These are phyloP conservation scores for Gavialis gangeticus DNA, from an alignment of 2,113 vertebrate genomes.

Conservation along the genomic window DNA sequence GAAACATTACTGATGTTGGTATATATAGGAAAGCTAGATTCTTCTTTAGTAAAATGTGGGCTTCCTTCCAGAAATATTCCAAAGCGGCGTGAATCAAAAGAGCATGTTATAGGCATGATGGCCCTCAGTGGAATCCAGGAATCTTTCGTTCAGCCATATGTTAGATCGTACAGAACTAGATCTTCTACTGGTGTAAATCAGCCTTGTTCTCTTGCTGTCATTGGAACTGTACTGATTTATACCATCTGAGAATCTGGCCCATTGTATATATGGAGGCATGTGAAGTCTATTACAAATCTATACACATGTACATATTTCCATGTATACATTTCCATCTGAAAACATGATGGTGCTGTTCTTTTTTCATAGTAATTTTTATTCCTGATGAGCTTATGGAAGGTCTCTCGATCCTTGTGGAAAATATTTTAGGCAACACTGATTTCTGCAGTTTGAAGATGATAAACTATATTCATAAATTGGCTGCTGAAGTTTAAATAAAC, in stretches of 20 bases:
- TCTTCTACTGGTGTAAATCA: neutral
- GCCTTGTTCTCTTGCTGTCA: neutral
- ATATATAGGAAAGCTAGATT: neutral
- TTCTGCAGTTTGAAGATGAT: slow-evolving; percentile 65
- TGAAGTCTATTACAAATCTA: neutral
- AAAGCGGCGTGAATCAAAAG: slow-evolving; percentile 46
- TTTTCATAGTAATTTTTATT: neutral
- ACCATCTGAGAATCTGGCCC: neutral
- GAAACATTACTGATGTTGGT: neutral
- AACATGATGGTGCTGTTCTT: neutral
- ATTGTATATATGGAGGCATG: neutral
- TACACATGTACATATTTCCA: slow-evolving; percentile 3
- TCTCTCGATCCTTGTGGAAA: neutral
- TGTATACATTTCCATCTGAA: neutral
- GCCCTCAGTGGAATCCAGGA: slow-evolving; percentile 37
- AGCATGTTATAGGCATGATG: slow-evolving; percentile 27
- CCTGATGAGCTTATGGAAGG: neutral
- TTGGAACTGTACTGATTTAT: neutral
- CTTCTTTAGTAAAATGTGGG: slow-evolving; percentile 32
- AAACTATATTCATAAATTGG: slow-evolving; percentile 72
- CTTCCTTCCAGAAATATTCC: slow-evolving; percentile 11
- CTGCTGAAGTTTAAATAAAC: slow-evolving; percentile 72
- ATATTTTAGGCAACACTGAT: slow-evolving; percentile 56
- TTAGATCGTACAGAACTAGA: neutral
- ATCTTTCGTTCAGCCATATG: neutral